Base-by-base conservation (phyloP, 2,888 invertebrate genomes). In the Mythimna impura region DNA sequence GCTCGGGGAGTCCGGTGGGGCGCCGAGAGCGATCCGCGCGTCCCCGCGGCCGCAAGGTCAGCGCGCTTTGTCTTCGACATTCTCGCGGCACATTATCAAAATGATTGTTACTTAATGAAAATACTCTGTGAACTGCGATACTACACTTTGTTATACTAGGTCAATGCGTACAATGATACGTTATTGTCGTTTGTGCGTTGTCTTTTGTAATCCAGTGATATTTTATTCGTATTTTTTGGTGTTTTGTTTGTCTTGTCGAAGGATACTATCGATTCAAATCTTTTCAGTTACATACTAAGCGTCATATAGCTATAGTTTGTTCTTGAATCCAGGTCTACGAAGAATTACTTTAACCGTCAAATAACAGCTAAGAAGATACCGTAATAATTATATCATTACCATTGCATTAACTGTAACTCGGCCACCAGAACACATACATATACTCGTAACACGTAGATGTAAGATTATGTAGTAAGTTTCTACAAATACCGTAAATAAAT, bases 41-140 rank as follows among this genome's bases (percentile, higher is more conserved):
- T 93, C 94, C 91, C 92, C 90, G 89, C 88, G 72, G 73, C 80
- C 62, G 85, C 94, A 94, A 95, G 96, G 95, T 93, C 93, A 88
- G 72, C 66, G 84, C 88, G 91, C 95, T 94, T 95, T 95, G 95
- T 95, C 91, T 94, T 93, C 87, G 86, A 91, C 93, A 92, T 92
- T 95, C 94, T 92, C 93, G 91, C 88, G 89, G 92, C 91, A 93
- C 91, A 91, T 90, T 91, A 91, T 92, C 91, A 91, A 90, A 93
- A 93, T 92, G 87, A 93, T 94, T 91, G 91, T 93, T 95, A 94
- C 93, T 91, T 93, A 93, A 93, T 88, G 88, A 91, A 93, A 92
- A 92, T 89, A 91, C 89, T 83, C 87, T 94, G 95, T 92, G 95
- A 95, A 94, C 93, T 88, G 88, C 85, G 87, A 89, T 89, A 89